Conservation (phyloP, 53 echinoderm and acorn worm species). For the Holothuria leucospilota region DNA sequence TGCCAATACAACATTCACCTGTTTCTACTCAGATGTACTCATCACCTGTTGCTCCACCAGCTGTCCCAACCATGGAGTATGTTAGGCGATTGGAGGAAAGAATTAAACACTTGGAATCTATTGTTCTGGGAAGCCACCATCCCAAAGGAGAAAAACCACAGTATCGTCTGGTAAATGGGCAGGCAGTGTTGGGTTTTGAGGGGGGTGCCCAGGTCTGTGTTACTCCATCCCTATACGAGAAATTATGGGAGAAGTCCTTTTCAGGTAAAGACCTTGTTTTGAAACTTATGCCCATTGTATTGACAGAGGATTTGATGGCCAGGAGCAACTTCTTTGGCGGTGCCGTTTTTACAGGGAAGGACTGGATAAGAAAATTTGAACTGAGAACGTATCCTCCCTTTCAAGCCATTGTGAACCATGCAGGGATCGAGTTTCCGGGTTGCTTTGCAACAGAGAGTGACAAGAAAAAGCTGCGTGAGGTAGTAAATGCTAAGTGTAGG, state of each 20-base stretch:
- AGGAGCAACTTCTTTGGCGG: neutral
- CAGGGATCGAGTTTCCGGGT: neutral
- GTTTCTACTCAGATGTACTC: too few species aligned
- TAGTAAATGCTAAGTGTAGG: neutral
- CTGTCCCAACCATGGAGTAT: neutral
- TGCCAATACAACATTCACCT: too few species aligned
- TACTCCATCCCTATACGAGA: too few species aligned
- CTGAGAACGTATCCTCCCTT: neutral
- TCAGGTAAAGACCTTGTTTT: too few species aligned
- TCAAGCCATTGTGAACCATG: neutral
- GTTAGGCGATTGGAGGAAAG: neutral
- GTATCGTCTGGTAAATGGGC: neutral
- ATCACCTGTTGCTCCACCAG: too few species aligned
- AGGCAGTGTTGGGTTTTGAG: neutral
- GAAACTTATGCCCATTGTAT: too few species aligned
- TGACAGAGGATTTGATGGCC: slow-evolving; percentile 1
- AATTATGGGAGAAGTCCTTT: too few species aligned
- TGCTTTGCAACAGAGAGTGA: neutral
- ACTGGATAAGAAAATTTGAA: neutral
- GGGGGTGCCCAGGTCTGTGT: neutral
- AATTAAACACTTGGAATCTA: neutral
- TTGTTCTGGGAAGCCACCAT: neutral
- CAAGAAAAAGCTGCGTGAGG: neutral
- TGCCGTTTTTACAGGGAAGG: neutral
- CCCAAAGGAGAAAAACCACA: neutral